A percentile compares a stretch with the other conserved stretches of the same genome.
These are phyloP conservation scores for Drosophila helvetica DNA, from an alignment of 2,888 invertebrate genomes.

Conservation along the genomic window DNA sequence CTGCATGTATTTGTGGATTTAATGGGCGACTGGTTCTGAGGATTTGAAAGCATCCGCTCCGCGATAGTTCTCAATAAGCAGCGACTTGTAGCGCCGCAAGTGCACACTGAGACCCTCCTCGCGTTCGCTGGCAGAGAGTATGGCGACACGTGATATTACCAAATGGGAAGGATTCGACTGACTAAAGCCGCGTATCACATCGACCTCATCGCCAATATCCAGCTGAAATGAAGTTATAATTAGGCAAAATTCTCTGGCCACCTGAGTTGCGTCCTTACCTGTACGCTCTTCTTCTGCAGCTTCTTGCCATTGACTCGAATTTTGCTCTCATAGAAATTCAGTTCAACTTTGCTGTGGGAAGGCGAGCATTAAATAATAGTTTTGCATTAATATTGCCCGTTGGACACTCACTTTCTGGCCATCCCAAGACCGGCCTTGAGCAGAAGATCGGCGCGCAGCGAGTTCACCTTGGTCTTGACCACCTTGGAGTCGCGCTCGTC, in stretches of 20 bases:
- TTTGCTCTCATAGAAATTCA: slow-evolving; percentile 91
- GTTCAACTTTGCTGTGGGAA: slow-evolving; percentile 89
- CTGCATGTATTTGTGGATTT: slow-evolving; percentile 4
- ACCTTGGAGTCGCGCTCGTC: slow-evolving; percentile 88
- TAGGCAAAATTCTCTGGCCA: background rate
- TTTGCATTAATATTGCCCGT: background rate
- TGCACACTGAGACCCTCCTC: slow-evolving; percentile 87
- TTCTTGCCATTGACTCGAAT: slow-evolving; percentile 92
- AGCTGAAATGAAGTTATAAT: slow-evolving; percentile 84
- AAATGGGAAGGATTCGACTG: slow-evolving; percentile 88
- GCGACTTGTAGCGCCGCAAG: slow-evolving; percentile 87
- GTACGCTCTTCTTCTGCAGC: slow-evolving; percentile 89
- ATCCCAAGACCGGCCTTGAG: slow-evolving; percentile 89
- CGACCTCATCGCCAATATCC: slow-evolving; percentile 89
- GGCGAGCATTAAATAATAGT: background rate
- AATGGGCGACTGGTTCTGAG: slow-evolving; percentile 85
- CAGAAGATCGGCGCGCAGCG: slow-evolving; percentile 89
- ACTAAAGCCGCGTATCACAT: slow-evolving; percentile 89
- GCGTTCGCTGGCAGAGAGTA: slow-evolving; percentile 85
- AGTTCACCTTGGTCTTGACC: slow-evolving; percentile 87
- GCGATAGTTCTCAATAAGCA: slow-evolving; percentile 90
- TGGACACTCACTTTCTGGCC: slow-evolving; percentile 88
- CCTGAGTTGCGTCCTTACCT: slow-evolving; percentile 84
- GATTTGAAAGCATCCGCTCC: slow-evolving; percentile 80
- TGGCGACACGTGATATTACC: slow-evolving; percentile 88